Evolutionary conservation across 1,140 invertebrate species (phyloP).

Genomic region (Heliconius himera): DNA sequence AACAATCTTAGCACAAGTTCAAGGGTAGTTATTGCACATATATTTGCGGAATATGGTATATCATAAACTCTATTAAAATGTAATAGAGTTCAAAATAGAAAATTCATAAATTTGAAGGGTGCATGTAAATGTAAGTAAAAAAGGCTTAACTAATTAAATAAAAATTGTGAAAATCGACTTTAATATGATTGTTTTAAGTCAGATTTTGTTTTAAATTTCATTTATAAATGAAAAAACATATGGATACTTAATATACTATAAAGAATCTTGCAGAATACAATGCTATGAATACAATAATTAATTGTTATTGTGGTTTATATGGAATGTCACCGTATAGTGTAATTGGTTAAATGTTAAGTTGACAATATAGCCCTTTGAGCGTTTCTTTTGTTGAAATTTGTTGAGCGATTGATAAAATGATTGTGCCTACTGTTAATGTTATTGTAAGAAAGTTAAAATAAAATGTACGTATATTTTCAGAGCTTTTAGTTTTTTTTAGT

Average conservation of each 20-base stretch:
- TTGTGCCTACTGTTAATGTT: not conserved
- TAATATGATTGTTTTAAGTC: not conserved
- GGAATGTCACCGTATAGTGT: slow-evolving; percentile 25
- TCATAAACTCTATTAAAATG: not conserved
- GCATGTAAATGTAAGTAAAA: not conserved
- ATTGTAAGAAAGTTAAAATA: not conserved
- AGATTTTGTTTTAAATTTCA: not conserved
- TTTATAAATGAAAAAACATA: slow-evolving; percentile 53
- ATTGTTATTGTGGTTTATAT: slow-evolving; percentile 51
- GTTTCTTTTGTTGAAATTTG: not conserved
- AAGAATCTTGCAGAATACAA: slow-evolving; percentile 47
- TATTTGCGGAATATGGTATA: slow-evolving; percentile 7
- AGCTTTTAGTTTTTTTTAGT: not conserved
- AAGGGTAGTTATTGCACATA: slow-evolving; percentile 35
- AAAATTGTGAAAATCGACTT: slow-evolving; percentile 6
- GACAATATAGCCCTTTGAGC: slow-evolving; percentile 7
- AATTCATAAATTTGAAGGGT: slow-evolving; percentile 1
- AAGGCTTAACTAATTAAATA: not conserved
- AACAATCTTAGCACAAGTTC: slow-evolving; percentile 25
- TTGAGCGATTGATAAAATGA: not conserved
- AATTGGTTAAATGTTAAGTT: slow-evolving; percentile 36
- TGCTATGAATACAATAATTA: slow-evolving; percentile 53
- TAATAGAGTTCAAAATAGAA: slow-evolving; percentile 15
- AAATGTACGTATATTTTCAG: not conserved
- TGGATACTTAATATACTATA: slow-evolving; percentile 52